These are phyloP conservation scores for Acanthochromis polyacanthus DNA, from an alignment of 2,113 vertebrate species.

Conservation along the genomic window DNA sequence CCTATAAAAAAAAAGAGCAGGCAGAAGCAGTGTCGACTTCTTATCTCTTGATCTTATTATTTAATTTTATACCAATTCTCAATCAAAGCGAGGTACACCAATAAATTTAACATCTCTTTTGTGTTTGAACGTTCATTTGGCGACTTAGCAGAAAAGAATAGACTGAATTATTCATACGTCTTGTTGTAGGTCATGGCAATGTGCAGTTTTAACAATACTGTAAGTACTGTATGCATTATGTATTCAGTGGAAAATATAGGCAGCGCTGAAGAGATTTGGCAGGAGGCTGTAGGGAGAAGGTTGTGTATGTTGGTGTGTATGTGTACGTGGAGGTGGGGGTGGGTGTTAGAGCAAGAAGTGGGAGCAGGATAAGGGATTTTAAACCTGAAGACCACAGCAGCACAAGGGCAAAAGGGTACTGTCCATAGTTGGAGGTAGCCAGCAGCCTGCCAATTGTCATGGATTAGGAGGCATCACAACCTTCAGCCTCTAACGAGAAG, in stretches of 20 bases:
- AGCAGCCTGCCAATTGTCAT: slow-evolving; percentile 62
- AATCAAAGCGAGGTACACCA: background rate
- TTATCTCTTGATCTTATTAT: slow-evolving; percentile 17
- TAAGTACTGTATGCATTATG: slow-evolving; percentile 31
- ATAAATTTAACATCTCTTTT: slow-evolving; percentile 9
- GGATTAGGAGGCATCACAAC: slow-evolving; percentile 71
- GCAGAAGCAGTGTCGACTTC: slow-evolving; percentile 11
- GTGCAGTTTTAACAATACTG: background rate
- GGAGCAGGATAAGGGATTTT: slow-evolving; percentile 36
- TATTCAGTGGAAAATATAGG: slow-evolving; percentile 22
- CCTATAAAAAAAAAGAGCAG: background rate
- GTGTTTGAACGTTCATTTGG: slow-evolving; percentile 1
- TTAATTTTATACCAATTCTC: background rate
- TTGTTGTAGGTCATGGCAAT: slow-evolving; percentile 31
- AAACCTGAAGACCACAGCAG: slow-evolving; percentile 40
- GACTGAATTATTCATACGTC: background rate
- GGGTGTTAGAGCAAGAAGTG: background rate
- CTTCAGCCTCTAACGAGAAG: slow-evolving; percentile 48
- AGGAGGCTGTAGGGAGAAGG: slow-evolving; percentile 15
- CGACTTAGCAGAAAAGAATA: slow-evolving; percentile 5
- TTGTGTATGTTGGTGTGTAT: slow-evolving; percentile 3
- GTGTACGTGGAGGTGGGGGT: background rate
- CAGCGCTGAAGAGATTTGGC: slow-evolving; percentile 27
- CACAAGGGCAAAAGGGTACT: slow-evolving; percentile 65
- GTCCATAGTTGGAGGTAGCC: slow-evolving; percentile 55